These are phyloP conservation scores for Pangasianodon gigas DNA, from an alignment of 2,113 vertebrate genomes.

Conservation along the genomic window DNA sequence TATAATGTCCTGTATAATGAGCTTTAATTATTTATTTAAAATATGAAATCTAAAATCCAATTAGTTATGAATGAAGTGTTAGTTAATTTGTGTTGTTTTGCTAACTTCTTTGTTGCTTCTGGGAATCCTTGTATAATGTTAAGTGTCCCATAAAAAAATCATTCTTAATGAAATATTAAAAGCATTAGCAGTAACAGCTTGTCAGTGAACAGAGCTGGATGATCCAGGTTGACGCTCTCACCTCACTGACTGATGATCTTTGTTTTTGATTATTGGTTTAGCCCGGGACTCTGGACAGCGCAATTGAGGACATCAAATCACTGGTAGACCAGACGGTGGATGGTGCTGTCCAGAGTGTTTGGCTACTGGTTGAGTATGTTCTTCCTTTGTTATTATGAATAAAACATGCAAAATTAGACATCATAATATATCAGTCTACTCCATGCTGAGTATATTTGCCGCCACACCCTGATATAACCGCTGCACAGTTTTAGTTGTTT, in stretches of 20 bases:
- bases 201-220: not conserved
- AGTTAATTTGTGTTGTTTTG: not conserved
- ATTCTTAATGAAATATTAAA: slow-evolving; percentile 3
- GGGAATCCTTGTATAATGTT: not conserved
- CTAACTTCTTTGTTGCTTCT: not conserved
- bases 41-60: not conserved
- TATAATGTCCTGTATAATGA: not conserved
- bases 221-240: not conserved
- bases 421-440: not conserved
- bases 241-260: not conserved
- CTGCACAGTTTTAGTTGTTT: not conserved
- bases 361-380: slow-evolving; percentile 81
- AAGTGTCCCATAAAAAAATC: too few relatives aligned
- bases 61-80: not conserved
- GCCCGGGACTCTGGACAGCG: slow-evolving; percentile 78
- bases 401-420: not conserved
- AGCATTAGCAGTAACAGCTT: not conserved
- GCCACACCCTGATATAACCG: not conserved
- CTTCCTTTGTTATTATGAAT: not conserved
- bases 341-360: slow-evolving; percentile 71
- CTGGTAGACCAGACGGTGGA: slow-evolving; percentile 65
- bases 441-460: not conserved
- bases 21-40: not conserved
- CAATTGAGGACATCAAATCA: slow-evolving; percentile 72
- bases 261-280: slow-evolving; percentile 57